Evolutionary conservation across 2,113 vertebrate genomes (phyloP).

Genomic region (Crocuta crocuta): DNA sequence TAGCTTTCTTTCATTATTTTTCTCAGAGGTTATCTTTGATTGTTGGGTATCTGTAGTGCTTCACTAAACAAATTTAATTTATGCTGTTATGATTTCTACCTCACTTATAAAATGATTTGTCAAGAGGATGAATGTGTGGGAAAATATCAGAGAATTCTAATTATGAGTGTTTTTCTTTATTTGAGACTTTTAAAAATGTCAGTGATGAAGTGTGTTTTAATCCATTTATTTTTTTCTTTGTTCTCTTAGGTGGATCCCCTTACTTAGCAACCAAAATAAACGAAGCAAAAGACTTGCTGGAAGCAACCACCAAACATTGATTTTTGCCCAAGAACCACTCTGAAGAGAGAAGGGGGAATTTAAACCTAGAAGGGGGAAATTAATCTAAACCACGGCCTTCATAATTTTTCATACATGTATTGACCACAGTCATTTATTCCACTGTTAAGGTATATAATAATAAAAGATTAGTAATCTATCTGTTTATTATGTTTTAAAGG

Average conservation of each 20-base stretch:
- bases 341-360: not conserved
- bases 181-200: constrained; percentile 42
- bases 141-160: constrained; percentile 62
- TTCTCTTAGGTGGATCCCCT: constrained; percentile 90
- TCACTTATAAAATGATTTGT: constrained; percentile 42
- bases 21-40: constrained; percentile 61
- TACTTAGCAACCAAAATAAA: constrained; percentile 94
- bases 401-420: not conserved
- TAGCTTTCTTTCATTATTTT: constrained; percentile 19
- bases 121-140: constrained; percentile 41
- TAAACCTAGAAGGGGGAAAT: not conserved
- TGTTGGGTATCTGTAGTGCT: constrained; percentile 57
- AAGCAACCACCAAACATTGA: constrained; percentile 88
- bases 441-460: constrained; percentile 68
- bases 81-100: constrained; percentile 49
- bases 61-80: constrained; percentile 68
- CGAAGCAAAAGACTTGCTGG: constrained; percentile 92
- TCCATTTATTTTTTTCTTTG: constrained; percentile 69
- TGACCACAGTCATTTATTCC: constrained; percentile 23
- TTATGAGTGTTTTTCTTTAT: constrained; percentile 37
- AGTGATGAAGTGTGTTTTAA: constrained; percentile 44
- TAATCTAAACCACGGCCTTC: not conserved
- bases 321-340: constrained; percentile 62
- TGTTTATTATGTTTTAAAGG: constrained; percentile 29
- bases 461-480: constrained; percentile 37